Conservation (phyloP, 2,113 vertebrate genomes). For the Phalacrocorax carbo region DNA sequence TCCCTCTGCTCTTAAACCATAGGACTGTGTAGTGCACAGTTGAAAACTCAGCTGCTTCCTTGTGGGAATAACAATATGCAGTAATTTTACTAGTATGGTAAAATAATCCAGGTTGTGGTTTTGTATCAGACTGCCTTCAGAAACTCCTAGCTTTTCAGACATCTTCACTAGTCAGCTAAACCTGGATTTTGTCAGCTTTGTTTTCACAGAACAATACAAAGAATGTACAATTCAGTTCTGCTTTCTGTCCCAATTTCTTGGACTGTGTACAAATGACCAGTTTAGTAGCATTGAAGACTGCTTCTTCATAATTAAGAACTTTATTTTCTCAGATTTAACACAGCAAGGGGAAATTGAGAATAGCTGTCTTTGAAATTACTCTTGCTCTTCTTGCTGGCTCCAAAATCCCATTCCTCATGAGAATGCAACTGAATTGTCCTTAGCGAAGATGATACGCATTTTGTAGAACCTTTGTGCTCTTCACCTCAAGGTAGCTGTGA, state of each 20-base stretch:
- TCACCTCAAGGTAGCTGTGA: not conserved
- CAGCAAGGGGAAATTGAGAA: not conserved
- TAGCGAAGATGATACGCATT: not conserved
- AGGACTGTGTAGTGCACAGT: not conserved
- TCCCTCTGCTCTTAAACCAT: not conserved
- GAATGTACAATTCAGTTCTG: not conserved
- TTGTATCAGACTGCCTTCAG: not conserved
- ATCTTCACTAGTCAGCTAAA: not conserved
- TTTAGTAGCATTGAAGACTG: not conserved
- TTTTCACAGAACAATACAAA: not conserved
- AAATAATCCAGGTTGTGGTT: not conserved
- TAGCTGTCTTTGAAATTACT: not conserved
- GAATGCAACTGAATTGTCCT: not conserved
- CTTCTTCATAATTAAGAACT: not conserved
- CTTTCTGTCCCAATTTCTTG: not conserved
- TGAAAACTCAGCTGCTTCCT: not conserved
- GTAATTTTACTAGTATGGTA: not conserved
- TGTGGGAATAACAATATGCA: not conserved
- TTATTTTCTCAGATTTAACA: not conserved
- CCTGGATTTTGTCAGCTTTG: not conserved
- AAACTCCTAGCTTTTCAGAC: not conserved
- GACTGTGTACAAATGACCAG: not conserved
- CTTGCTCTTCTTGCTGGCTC: not conserved
- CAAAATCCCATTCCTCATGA: not conserved
- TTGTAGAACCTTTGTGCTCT: not conserved